phyloP scores from a whole-genome alignment of 2,113 vertebrate species.

The Beaufortia kweichowensis region DNA sequence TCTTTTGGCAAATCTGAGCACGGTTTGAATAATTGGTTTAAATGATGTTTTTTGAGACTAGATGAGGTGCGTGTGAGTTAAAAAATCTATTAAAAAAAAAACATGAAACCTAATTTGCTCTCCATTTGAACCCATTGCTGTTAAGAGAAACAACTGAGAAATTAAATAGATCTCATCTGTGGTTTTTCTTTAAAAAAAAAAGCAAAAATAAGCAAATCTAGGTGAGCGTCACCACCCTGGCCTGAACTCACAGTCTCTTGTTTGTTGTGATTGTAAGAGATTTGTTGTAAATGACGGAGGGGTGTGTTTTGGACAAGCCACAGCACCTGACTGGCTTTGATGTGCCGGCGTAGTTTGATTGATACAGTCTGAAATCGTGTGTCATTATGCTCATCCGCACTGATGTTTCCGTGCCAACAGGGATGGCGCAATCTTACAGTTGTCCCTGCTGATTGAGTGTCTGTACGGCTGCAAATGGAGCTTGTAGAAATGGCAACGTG shows the following conservation, averaged over 20 bases:
- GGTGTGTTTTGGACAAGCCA: slow-evolving; percentile 32
- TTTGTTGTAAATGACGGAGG: slow-evolving; percentile 47
- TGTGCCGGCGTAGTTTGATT: slow-evolving; percentile 46
- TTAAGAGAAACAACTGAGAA: background rate
- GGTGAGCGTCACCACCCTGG: background rate
- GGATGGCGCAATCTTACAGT: slow-evolving; percentile 39
- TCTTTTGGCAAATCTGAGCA: background rate
- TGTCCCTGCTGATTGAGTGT: slow-evolving; percentile 36
- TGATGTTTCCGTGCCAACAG: slow-evolving; percentile 41
- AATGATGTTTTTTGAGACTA: no score
- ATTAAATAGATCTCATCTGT: background rate
- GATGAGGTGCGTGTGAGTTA: background rate
- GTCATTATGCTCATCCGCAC: slow-evolving; percentile 43
- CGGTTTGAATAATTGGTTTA: background rate
- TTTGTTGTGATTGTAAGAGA: slow-evolving; percentile 37
- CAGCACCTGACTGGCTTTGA: slow-evolving; percentile 46
- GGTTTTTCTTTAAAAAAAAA: background rate
- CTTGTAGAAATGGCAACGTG: slow-evolving; percentile 31
- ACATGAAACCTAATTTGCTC: background rate
- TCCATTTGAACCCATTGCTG: background rate
- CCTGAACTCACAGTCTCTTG: background rate
- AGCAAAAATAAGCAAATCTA: background rate
- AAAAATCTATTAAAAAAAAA: background rate
- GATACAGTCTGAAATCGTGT: slow-evolving; percentile 53
- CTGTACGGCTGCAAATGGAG: slow-evolving; percentile 42